Evolutionary conservation across 1,140 invertebrate species (phyloP).

Genomic region (Anthonomus grandis): DNA sequence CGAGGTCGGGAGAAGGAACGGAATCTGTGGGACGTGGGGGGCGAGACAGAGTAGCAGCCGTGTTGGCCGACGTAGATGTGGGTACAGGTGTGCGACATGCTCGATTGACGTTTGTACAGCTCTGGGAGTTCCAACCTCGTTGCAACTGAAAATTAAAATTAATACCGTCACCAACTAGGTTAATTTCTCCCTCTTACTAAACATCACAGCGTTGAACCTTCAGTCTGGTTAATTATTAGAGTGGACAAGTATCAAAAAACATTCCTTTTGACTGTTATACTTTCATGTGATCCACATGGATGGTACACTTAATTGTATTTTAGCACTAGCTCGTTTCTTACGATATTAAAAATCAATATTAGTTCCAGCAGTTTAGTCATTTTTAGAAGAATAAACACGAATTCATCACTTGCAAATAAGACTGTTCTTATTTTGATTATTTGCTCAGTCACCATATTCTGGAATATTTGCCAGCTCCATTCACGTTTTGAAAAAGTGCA

Average conservation of each 20-base stretch:
- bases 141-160: conserved; percentile 49
- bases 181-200: neutral
- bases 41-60: conserved; percentile 48
- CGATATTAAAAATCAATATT: too few relatives aligned
- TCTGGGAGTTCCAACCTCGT: conserved; percentile 50
- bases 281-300: too few relatives aligned
- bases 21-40: conserved; percentile 33
- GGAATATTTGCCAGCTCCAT: too few relatives aligned
- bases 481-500: too few relatives aligned
- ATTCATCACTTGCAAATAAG: too few relatives aligned
- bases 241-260: neutral
- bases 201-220: conserved; percentile 29
- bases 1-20: conserved; percentile 39
- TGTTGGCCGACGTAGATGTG: conserved; percentile 47
- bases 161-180: conserved; percentile 39
- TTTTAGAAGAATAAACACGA: too few relatives aligned
- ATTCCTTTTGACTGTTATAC: neutral
- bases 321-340: too few relatives aligned
- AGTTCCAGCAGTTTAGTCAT: too few relatives aligned
- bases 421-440: too few relatives aligned
- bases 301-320: too few relatives aligned
- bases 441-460: too few relatives aligned
- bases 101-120: conserved; percentile 47
- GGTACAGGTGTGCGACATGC: conserved; percentile 43
- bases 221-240: conserved; percentile 26